These are phyloP conservation scores for Premnoplex brunnescens DNA, from an alignment of 2,797 vertebrate species.

Conservation along the genomic window DNA sequence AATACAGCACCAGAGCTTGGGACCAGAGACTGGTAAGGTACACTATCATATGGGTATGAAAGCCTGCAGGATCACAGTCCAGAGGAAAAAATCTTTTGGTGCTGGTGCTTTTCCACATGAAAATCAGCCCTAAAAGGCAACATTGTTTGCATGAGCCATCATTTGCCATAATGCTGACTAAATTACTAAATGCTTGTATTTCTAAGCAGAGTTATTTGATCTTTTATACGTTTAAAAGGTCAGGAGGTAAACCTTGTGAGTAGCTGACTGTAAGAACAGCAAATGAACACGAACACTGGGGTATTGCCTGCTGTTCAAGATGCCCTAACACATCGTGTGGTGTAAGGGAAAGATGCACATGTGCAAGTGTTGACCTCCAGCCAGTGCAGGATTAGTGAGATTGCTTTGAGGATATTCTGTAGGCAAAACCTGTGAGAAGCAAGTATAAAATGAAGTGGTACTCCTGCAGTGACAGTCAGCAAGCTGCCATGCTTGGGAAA, in stretches of 20 bases:
- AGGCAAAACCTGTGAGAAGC: not conserved
- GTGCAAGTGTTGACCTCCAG: not conserved
- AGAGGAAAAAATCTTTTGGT: not conserved
- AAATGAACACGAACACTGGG: fast-evolving
- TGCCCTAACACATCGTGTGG: not conserved
- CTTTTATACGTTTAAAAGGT: not conserved
- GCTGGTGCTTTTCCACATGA: not conserved
- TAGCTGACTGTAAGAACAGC: not conserved
- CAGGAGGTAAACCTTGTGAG: not conserved
- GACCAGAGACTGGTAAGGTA: not conserved
- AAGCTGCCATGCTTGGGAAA: not conserved
- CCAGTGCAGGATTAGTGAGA: not conserved
- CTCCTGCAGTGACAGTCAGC: not conserved
- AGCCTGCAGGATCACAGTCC: not conserved
- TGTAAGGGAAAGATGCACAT: not conserved
- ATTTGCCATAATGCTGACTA: not conserved
- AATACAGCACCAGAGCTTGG: not conserved
- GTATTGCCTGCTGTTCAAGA: not conserved
- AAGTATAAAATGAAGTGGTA: not conserved
- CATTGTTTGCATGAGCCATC: not conserved
- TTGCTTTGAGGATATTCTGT: not conserved
- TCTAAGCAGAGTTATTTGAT: not conserved
- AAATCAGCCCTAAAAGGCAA: not conserved
- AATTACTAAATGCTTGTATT: not conserved
- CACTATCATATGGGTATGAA: not conserved